phyloP scores from a whole-genome alignment of 1,140 invertebrate genomes.

The Rhynchophorus ferrugineus region DNA sequence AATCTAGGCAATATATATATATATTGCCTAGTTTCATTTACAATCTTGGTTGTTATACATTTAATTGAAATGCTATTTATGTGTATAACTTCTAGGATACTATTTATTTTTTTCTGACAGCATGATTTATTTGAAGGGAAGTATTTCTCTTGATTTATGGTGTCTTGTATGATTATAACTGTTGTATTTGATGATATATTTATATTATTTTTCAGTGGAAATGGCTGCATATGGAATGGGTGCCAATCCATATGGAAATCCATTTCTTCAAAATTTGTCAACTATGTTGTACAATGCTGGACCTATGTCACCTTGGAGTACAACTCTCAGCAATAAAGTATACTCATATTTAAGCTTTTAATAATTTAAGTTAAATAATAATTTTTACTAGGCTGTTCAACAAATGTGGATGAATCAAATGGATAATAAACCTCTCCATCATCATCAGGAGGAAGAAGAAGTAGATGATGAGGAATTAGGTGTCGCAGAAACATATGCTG shows the following conservation, averaged over 20 bases:
- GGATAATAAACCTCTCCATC: conserved; percentile 40
- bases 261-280: conserved; percentile 46
- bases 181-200: background rate
- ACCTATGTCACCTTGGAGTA: conserved; percentile 43
- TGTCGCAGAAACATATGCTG: conserved; percentile 94
- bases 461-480: conserved; percentile 95
- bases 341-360: background rate
- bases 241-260: conserved; percentile 48
- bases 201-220: conserved; percentile 45
- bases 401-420: conserved; percentile 51
- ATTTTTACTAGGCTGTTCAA: conserved; percentile 37
- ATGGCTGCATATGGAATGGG: conserved; percentile 51
- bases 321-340: conserved; percentile 41
- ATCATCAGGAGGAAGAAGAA: conserved; percentile 43
- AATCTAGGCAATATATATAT: no score
- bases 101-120: no score
- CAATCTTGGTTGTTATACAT: no score
- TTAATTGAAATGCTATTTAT: no score
- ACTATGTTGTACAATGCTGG: conserved; percentile 47
- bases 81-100: no score
- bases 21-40: no score
- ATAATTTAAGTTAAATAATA: background rate
- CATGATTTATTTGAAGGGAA: no score
- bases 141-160: no score
- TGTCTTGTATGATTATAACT: no score